Evolutionary conservation across 2,888 invertebrate genomes (phyloP).

Genomic region (Saturnia pavonia): DNA sequence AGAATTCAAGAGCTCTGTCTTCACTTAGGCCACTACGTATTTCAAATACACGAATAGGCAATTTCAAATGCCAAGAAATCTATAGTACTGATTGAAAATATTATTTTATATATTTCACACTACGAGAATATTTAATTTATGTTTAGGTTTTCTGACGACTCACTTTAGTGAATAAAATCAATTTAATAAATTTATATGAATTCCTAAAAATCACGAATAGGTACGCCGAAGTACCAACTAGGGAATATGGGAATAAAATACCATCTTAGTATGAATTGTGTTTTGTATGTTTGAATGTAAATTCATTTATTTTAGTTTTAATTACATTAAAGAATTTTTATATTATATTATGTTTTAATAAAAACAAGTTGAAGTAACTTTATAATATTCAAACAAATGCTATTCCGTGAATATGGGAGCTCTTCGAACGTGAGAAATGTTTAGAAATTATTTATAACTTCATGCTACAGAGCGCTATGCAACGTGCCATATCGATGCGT

Average conservation of each 20-base stretch:
- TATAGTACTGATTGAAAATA: no score
- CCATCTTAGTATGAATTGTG: not conserved
- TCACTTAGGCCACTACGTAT: no score
- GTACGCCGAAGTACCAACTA: not conserved
- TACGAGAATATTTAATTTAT: no score
- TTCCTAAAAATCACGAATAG: no score
- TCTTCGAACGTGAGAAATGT: not conserved
- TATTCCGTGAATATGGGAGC: not conserved
- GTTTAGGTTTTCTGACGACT: no score
- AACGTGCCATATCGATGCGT: constrained; percentile 20
- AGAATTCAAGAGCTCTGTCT: no score
- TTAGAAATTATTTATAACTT: constrained; percentile 8
- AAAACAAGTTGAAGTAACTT: not conserved
- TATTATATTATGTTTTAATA: not conserved
- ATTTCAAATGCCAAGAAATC: no score
- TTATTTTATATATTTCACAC: no score
- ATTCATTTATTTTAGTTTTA: not conserved
- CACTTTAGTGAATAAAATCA: no score
- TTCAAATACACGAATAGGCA: no score
- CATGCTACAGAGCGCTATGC: not conserved
- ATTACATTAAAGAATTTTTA: not conserved
- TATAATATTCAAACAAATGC: not conserved
- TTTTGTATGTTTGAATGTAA: not conserved
- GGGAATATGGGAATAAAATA: not conserved
- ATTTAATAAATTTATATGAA: no score